Conservation (phyloP, 2,113 vertebrate species). For the Pomatostomus ruficeps region DNA sequence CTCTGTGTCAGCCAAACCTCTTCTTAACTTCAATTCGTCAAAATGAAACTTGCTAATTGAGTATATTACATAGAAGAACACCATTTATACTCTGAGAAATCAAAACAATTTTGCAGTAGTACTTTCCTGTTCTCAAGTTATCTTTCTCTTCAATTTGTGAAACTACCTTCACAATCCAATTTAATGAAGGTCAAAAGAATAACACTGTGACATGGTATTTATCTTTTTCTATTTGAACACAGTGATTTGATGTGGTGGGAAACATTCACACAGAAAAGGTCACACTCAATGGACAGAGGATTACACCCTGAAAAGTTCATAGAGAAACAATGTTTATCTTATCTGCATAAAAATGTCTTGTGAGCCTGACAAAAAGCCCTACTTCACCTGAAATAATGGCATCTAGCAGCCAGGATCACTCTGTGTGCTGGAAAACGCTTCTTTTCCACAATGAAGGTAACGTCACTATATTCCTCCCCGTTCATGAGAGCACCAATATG, state of each 20-base stretch:
- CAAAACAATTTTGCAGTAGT: not conserved
- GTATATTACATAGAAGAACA: not conserved
- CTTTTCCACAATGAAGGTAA: constrained; percentile 96
- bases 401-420: constrained; percentile 94
- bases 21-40: not conserved
- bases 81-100: not conserved
- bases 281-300: constrained; percentile 27
- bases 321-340: constrained; percentile 2
- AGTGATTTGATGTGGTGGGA: not conserved
- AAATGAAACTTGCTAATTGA: not conserved
- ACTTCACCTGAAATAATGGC: constrained; percentile 94
- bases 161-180: constrained; percentile 19
- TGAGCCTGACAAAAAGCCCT: not conserved
- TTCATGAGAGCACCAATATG: constrained; percentile 93
- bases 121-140: not conserved
- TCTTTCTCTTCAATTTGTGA: not conserved
- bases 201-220: constrained; percentile 36
- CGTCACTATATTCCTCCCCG: constrained; percentile 93
- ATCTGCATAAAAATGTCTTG: constrained; percentile 31
- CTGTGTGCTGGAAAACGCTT: constrained; percentile 93
- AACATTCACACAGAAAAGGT: constrained; percentile 53
- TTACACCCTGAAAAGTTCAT: constrained; percentile 50
- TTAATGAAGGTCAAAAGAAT: constrained; percentile 60
- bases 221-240: constrained; percentile 25
- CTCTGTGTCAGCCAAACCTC: not conserved